Evolutionary conservation across 2,888 invertebrate species (phyloP), one percentile per base, ranked within the genome.

Genomic region (Pocota personata): DNA sequence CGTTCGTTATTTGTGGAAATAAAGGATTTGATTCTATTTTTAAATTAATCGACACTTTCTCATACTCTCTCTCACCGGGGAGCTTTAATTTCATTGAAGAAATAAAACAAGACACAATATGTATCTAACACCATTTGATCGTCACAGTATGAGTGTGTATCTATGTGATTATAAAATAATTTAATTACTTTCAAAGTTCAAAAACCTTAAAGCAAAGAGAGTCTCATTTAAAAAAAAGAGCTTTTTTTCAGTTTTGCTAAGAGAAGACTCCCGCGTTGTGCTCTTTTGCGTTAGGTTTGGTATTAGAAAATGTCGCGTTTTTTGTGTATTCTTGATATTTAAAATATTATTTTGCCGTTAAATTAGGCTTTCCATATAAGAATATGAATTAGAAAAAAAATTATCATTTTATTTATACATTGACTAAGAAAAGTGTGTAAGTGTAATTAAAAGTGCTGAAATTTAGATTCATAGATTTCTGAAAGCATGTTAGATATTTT

Each of bases 131-230:
- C 66, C n/a, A 60, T 52, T 48, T 57, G 71, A 55, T 62, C 40
- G 37, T 40, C 50, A 27, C 32, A 16, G 37, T 46, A 8, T 58
- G 24, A 14, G 52, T 19, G 55, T 8, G 52, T 66, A 37, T 66
- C 35, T 78, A 30, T 75, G 62, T 32, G 52, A 52, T 30, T 79
- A 60, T 27, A 55, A 64, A 58, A 37, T 72, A 76, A 72, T 76
- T 72, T 66, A 76, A 80, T 86, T 76, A 60, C 43, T 71, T 71
- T 86, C 71, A 86, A 79, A 80, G 84, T 86, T 86, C 84, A 86
- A 80, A 86, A 80, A 86, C 84, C 84, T 60, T 46, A 60, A 37
- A 30, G 40, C 43, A 55, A 67, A 79, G 79, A 79, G 16, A 27
- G 32, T 48, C 19, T 48, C 30, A 14, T 24, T 48, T 6, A 24